Percentiles rank a stretch among this genome's conserved stretches.
Evolutionary conservation across 2,797 vertebrate genomes (phyloP).

Genomic region (Carcharodon carcharias): DNA sequence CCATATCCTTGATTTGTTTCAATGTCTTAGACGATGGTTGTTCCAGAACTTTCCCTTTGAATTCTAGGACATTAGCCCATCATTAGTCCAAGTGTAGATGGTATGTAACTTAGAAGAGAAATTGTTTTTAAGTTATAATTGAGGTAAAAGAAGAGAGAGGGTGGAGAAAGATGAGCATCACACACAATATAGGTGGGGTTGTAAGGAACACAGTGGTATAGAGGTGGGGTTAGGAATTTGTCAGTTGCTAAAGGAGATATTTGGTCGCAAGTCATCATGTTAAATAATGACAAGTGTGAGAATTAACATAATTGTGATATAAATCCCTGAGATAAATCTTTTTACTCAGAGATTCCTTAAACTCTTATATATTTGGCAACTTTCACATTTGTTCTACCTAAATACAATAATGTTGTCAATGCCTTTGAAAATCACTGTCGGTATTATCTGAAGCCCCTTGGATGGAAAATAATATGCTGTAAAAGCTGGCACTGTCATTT

Average conservation of each 20-base stretch:
- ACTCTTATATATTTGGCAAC: not conserved
- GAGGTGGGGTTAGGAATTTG: not conserved
- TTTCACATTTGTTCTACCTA: not conserved
- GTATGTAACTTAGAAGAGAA: not conserved
- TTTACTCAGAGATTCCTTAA: not conserved
- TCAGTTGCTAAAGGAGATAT: not conserved
- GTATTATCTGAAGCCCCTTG: not conserved
- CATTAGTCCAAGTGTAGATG: not conserved
- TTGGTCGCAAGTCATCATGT: not conserved
- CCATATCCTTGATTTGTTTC: no score
- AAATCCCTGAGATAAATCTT: not conserved
- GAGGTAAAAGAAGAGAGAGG: not conserved
- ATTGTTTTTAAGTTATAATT: not conserved
- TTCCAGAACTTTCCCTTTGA: not conserved
- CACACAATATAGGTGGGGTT: not conserved
- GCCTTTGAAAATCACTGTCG: not conserved
- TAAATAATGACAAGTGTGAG: not conserved
- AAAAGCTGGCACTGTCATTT: not conserved
- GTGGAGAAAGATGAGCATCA: not conserved
- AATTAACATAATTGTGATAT: not conserved
- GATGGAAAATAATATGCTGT: not conserved
- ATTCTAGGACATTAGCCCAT: not conserved
- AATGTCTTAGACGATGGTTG: not conserved
- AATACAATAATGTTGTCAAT: not conserved
- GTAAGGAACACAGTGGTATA: not conserved